Conservation (phyloP, 2,888 invertebrate genomes). For the Yponomeuta malinellus region DNA sequence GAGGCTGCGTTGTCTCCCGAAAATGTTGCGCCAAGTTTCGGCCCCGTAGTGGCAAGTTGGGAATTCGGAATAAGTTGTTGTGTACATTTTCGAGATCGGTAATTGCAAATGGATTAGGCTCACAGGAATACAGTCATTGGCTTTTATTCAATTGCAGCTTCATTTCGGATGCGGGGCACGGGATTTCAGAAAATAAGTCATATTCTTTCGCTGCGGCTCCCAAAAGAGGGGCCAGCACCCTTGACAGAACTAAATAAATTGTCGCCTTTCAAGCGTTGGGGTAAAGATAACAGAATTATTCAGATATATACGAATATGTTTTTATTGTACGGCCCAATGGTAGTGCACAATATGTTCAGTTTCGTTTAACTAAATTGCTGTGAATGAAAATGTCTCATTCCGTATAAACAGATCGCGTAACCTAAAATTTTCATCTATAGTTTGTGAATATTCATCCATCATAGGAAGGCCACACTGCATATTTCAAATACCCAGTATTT, state of each 20-base stretch:
- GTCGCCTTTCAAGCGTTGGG: conserved; percentile 20
- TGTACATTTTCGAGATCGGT: background rate
- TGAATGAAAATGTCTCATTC: background rate
- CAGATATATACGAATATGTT: conserved; percentile 18
- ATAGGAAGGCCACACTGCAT: background rate
- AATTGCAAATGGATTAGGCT: background rate
- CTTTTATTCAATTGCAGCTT: conserved; percentile 20
- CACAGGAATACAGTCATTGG: background rate
- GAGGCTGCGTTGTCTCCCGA: conserved; percentile 26
- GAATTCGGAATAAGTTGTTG: conserved; percentile 4
- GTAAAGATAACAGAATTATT: conserved; percentile 25
- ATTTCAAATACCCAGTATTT: background rate
- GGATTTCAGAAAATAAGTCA: conserved; percentile 39
- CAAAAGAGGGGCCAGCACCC: conserved; percentile 18
- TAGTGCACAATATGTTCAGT: background rate
- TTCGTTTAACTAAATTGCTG: background rate
- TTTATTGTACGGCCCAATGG: background rate
- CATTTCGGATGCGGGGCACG: conserved; percentile 43
- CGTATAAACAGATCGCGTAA: no score
- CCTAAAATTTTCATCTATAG: background rate
- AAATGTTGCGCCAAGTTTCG: conserved; percentile 37
- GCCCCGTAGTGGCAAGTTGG: conserved; percentile 15
- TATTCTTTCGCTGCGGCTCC: conserved; percentile 24
- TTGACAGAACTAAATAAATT: conserved; percentile 31
- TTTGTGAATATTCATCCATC: background rate